Evolutionary conservation across 92 coral and sea anemone species (phyloP), one percentile per base, ranked within the genome.

Genomic region (Heliopora coerulea): DNA sequence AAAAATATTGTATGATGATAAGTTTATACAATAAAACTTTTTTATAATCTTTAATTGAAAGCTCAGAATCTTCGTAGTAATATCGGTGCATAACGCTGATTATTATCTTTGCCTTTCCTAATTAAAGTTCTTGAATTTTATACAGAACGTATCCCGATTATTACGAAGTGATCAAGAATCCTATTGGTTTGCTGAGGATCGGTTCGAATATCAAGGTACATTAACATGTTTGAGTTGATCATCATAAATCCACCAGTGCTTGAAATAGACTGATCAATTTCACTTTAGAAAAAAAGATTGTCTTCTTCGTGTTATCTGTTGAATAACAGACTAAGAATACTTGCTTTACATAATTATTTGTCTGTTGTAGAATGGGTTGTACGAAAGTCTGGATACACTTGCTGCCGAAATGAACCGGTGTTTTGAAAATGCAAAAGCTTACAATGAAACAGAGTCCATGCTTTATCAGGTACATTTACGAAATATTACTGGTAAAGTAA

Each of bases 381-480:
- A 88, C 79, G 95, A 85, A 59, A 90, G 86, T 39, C 73, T 95
- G 0, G 99, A 90, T 63, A 88, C 82, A n/a, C 56, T 95, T 18
- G 89, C 88, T 32, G 85, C 68, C 29, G 99, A 95, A 31, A 78
- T 95, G 70, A 90, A 83, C 28, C 67, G 86, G 54, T 95, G 99
- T 65, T 95, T 95, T 64, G 68, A 59, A 54, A 95, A 95, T 88
- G 99, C 99, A 13, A 89, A 88, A 63, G 89, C 91, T 0, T 95
- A 90, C 79, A 95, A 95, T 73, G 99, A 95, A 54, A 90, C 99
- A 26, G 85, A 85, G 37, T 95, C 99, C 3, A 95, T 95, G 96
- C 84, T 95, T 8, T 90, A 83, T 83, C 88, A 89, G 95, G 97
- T 92, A 70, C n/a, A n/a, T n/a, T n/a, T n/a, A n/a, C n/a, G n/a